Base-by-base conservation (phyloP, 2,797 vertebrate species). In the Taenioides sp. region DNA sequence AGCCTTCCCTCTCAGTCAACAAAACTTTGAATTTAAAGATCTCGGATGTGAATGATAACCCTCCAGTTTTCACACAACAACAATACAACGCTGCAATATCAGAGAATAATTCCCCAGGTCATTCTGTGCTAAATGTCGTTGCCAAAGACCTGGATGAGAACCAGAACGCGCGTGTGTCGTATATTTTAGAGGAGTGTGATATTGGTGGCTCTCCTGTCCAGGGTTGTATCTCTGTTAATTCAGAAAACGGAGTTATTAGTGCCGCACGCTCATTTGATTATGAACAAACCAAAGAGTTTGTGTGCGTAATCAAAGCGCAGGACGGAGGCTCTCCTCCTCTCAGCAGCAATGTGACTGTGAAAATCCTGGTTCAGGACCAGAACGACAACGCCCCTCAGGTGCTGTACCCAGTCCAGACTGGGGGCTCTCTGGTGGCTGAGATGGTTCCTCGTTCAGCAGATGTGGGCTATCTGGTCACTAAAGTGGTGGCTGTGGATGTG, bases 401-500 rank as follows among this genome's bases (percentile, higher is more conserved):
- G 28, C 73, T 83, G 67, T 82, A 71, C 78, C 34, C 91, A 84
- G 14, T 76, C 62, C 86, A 85, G 67, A 81, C 83, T 59, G 77
- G 82, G 6, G 89, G 89, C 0, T 93, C 92, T 77, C 70, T 90
- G 0, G 89, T 93, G 18, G 87, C 92, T 79, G 94, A 94, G 50
- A 85, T 94, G 70, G 91, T 93, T 0, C 90, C 93, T 69, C 92
- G 92, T 20, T 92, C 89, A 60, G 89, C 93, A 81, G 92, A 94
- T 71, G 85, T 90, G 20, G 92, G 94, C 54, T 93, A 92, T 71
- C 87, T 95, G 74, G 92, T 95, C 54, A 93, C 94, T 71, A 94
- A 95, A 79, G 93, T 95, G 83, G 92, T 94, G 75, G 93, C 94
- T 59, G 90, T 94, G 12, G 93, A 95, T 89, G 89, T 86, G 82